Base-by-base conservation (phyloP, 2,797 vertebrate genomes). In the Lithobates sylvaticus region DNA sequence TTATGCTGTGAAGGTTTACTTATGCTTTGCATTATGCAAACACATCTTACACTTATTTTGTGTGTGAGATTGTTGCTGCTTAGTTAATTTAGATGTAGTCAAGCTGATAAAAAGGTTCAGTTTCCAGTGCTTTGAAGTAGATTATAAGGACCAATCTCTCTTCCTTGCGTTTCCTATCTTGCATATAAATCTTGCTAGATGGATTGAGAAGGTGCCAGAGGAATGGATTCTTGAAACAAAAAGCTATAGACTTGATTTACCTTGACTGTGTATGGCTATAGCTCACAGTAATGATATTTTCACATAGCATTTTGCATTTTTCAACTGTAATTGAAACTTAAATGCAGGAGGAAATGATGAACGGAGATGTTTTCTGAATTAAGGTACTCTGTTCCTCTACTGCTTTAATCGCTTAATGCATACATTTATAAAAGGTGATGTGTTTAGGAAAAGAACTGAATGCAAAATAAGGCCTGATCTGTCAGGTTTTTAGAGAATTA, bases 291-390 rank as follows among this genome's bases (percentile, higher is more conserved):
- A 90, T 92, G 92, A 83, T 89, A 69, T 91, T 92, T 89, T 92
- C 90, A 89, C 85, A 88, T 89, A 86, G 88, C 89, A 88, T 89
- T 89, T 89, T 90, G 83, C 91, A 81, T 88, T 92, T 89, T 86
- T 92, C 88, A 87, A 85, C 76, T 87, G 86, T 88, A 91, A 89
- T 89, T 91, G 90, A 92, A 92, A 91, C 88, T 78, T 87, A 89
- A 91, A 91, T 80, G 86, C 81, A 89, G 89, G 89, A 91, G 91
- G 88, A 92, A 91, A 91, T 90, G 90, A 92, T 94, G 91, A 89
- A 87, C 88, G 84, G 89, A 91, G 87, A 88, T 84, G 75, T 89
- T 82, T 81, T 93, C 91, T 91, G 89, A 91, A 89, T 89, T 89
- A 84, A 89, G 79, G 92, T 93, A 90, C 88, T 90, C 86, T 89